Evolutionary conservation across 2,113 vertebrate genomes (phyloP).

Genomic region (Acrocephalus arundinaceus): DNA sequence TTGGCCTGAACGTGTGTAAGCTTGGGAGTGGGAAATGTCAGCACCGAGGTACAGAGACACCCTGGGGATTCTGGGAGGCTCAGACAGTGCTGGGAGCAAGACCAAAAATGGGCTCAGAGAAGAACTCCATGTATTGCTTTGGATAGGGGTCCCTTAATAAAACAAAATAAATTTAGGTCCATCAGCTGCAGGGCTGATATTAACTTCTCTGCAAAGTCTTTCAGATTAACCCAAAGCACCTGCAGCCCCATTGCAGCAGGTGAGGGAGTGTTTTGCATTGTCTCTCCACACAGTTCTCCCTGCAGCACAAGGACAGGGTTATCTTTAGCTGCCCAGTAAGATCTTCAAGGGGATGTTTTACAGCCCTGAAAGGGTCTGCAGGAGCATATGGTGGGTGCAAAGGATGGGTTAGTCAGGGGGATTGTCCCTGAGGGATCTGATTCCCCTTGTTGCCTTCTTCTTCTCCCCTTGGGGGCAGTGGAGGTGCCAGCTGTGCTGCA

Average conservation of each 20-base stretch:
- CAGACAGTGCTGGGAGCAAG: background rate
- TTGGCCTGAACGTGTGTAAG: background rate
- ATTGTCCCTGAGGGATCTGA: background rate
- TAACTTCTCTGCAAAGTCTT: background rate
- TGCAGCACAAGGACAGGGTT: background rate
- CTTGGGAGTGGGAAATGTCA: background rate
- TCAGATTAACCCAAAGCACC: background rate
- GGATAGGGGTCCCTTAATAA: background rate
- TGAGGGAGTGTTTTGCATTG: background rate
- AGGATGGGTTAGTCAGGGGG: background rate
- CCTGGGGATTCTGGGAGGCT: background rate
- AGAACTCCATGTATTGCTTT: background rate
- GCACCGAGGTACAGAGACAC: too few species aligned
- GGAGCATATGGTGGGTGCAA: background rate
- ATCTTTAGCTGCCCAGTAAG: background rate
- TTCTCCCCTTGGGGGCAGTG: background rate
- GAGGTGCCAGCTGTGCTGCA: background rate
- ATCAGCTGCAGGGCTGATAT: background rate
- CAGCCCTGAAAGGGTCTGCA: background rate
- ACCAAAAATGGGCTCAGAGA: background rate
- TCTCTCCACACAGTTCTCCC: background rate
- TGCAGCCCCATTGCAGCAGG: fast-evolving
- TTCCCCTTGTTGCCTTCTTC: background rate
- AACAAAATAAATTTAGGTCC: background rate
- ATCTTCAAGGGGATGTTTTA: background rate